These are phyloP conservation scores for Zaprionus gabonicus DNA, from an alignment of 1,140 invertebrate genomes.

Conservation along the genomic window DNA sequence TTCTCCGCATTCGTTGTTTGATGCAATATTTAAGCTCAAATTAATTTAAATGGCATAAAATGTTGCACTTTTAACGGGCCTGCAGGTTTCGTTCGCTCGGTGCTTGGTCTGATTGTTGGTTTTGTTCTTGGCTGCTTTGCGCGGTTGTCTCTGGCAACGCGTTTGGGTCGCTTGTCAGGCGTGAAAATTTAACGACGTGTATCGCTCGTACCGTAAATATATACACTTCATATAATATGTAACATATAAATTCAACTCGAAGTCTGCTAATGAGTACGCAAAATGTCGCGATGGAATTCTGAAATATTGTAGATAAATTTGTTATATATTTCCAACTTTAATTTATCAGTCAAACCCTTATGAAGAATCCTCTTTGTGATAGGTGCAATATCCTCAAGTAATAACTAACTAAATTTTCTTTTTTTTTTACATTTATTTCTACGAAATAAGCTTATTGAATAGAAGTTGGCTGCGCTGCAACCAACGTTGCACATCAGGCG, in stretches of 20 bases:
- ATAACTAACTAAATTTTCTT: no score
- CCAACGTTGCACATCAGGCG: no score
- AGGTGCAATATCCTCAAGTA: no score
- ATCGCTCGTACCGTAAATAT: conserved; percentile 13
- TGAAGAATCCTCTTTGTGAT: no score
- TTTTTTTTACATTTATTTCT: no score
- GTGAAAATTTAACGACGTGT: conserved; percentile 76
- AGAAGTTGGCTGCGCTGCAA: no score
- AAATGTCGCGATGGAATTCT: neutral
- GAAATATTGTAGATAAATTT: neutral
- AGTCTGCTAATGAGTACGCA: conserved; percentile 18
- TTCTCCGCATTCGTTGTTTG: conserved; percentile 35
- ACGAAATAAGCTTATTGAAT: no score
- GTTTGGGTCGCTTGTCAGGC: conserved; percentile 56
- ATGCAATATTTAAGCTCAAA: conserved; percentile 50
- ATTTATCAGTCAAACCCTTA: neutral
- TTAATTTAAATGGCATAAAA: conserved; percentile 56
- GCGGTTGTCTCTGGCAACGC: conserved; percentile 51
- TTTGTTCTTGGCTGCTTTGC: conserved; percentile 33
- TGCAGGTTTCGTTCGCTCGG: conserved; percentile 3
- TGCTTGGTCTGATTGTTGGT: conserved; percentile 34
- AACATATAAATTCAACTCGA: neutral
- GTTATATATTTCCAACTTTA: neutral
- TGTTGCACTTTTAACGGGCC: conserved; percentile 47
- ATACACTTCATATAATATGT: neutral